Evolutionary conservation across 2,797 vertebrate genomes (phyloP).

Genomic region (Pristis pectinata): DNA sequence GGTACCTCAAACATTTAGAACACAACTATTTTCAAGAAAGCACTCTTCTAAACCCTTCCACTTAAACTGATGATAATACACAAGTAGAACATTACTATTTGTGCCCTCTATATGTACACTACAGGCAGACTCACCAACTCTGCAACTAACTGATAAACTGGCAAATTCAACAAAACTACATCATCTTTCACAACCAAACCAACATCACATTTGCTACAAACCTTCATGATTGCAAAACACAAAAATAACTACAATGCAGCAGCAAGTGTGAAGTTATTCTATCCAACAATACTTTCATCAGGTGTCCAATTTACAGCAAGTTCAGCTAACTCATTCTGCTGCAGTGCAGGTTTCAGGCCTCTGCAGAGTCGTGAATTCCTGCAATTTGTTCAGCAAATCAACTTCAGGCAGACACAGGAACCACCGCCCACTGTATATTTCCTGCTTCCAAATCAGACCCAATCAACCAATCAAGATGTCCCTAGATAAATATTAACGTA

Average conservation of each 20-base stretch:
- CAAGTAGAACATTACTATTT: neutral
- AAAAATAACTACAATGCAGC: neutral
- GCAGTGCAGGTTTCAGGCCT: neutral
- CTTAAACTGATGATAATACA: neutral
- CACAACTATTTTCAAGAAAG: neutral
- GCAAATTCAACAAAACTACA: neutral
- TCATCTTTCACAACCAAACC: neutral
- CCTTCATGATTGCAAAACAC: constrained; percentile 32
- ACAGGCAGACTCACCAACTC: neutral
- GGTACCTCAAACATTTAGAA: neutral
- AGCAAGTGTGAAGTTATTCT: neutral
- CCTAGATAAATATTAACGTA: neutral
- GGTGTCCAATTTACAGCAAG: neutral
- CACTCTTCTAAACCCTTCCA: neutral
- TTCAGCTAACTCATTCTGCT: neutral
- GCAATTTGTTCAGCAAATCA: constrained; percentile 9
- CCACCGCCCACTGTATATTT: neutral
- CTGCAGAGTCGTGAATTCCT: neutral
- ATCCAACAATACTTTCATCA: neutral
- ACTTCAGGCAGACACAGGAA: neutral
- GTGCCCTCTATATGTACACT: neutral
- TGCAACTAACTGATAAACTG: neutral
- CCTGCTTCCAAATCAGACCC: neutral
- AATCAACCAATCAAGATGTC: neutral
- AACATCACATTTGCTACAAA: neutral